These are phyloP conservation scores for Pectinophora gossypiella DNA, from an alignment of 1,140 invertebrate genomes.

Conservation along the genomic window DNA sequence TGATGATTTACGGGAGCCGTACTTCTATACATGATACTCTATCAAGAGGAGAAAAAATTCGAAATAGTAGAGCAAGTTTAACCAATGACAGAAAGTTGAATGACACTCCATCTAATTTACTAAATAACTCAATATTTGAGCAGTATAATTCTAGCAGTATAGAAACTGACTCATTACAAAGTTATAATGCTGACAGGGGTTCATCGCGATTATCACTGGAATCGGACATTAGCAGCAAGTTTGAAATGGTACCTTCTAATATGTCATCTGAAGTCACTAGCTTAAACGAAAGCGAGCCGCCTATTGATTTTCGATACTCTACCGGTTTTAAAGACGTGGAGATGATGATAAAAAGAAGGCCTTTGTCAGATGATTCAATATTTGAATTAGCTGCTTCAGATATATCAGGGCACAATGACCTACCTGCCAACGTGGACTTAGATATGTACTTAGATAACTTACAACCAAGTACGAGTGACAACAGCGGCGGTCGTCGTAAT, in stretches of 20 bases:
- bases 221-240: slow-evolving; percentile 71
- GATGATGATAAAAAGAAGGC: slow-evolving; percentile 81
- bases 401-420: slow-evolving; percentile 76
- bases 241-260: slow-evolving; percentile 62
- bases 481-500: slow-evolving; percentile 6
- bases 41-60: slow-evolving; percentile 68
- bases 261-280: slow-evolving; percentile 57
- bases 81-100: slow-evolving; percentile 45
- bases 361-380: slow-evolving; percentile 81
- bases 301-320: slow-evolving; percentile 74
- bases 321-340: slow-evolving; percentile 73
- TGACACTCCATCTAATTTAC: slow-evolving; percentile 32
- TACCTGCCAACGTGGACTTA: slow-evolving; percentile 75
- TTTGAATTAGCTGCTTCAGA: slow-evolving; percentile 80
- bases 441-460: slow-evolving; percentile 81
- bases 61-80: slow-evolving; percentile 64
- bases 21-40: slow-evolving; percentile 74
- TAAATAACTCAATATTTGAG: slow-evolving; percentile 53
- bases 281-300: slow-evolving; percentile 55
- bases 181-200: slow-evolving; percentile 67
- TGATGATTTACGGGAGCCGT: slow-evolving; percentile 73
- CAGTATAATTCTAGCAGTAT: slow-evolving; percentile 54
- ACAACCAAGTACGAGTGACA: slow-evolving; percentile 59
- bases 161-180: slow-evolving; percentile 67
- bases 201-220: slow-evolving; percentile 69